phyloP scores from a whole-genome alignment of 1,140 invertebrate genomes.

The Anadara kagoshimensis region DNA sequence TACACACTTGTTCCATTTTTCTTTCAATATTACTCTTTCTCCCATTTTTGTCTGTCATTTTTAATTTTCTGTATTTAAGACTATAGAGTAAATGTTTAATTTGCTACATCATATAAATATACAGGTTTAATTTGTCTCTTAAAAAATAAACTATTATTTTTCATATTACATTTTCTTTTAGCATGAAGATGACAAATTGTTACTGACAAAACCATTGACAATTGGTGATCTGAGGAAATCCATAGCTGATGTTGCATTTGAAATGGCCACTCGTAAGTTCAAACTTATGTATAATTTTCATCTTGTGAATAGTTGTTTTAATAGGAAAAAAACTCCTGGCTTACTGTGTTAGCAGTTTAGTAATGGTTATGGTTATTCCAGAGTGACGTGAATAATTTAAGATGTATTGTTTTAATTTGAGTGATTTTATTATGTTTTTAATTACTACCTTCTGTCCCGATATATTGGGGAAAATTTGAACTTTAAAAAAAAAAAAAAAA shows the following conservation, averaged over 20 bases:
- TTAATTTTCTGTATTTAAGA: not conserved
- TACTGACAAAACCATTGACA: constrained; percentile 53
- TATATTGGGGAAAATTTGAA: too few species aligned
- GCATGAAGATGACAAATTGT: constrained; percentile 56
- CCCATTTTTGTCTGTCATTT: not conserved
- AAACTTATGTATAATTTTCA: constrained; percentile 2
- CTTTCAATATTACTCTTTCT: not conserved
- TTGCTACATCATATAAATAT: too few species aligned
- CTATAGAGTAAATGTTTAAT: not conserved
- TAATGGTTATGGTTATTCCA: too few species aligned
- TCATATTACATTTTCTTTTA: constrained; percentile 27
- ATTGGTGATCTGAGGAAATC: constrained; percentile 67
- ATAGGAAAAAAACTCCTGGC: not conserved
- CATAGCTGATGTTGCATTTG: constrained; percentile 61
- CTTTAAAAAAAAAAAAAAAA: too few species aligned
- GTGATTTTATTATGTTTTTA: too few species aligned
- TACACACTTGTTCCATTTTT: not conserved
- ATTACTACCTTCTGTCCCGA: too few species aligned
- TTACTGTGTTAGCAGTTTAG: too few species aligned
- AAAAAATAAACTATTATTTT: not conserved
- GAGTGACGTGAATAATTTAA: too few species aligned
- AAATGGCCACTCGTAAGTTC: constrained; percentile 66
- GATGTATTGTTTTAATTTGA: too few species aligned
- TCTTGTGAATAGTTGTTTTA: constrained; percentile 1
- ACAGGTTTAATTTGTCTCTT: too few species aligned